These are phyloP conservation scores for Brachionus asplanchnoidis DNA, from an alignment of 1,140 invertebrate species.

Conservation along the genomic window DNA sequence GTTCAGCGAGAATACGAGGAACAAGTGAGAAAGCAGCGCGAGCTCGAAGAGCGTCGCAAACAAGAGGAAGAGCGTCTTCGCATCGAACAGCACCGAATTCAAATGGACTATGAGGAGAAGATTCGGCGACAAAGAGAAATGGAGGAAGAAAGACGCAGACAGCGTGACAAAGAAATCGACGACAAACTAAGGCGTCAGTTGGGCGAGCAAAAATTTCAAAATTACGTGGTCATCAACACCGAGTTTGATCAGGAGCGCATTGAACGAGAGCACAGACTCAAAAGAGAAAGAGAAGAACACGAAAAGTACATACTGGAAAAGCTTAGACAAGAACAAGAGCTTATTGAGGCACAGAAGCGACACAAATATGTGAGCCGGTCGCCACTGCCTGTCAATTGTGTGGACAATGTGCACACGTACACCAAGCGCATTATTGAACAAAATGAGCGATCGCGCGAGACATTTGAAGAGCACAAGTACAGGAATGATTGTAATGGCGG, in stretches of 20 bases:
- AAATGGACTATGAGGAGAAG: slow-evolving; percentile 25
- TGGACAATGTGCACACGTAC: background rate
- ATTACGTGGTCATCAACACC: background rate
- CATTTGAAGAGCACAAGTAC: background rate
- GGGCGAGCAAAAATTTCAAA: background rate
- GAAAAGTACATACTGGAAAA: slow-evolving; percentile 37
- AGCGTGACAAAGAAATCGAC: background rate
- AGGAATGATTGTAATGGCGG: background rate
- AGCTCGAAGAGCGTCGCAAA: background rate
- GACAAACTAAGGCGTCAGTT: background rate
- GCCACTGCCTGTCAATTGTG: background rate
- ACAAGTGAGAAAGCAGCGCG: background rate
- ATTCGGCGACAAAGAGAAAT: slow-evolving; percentile 12
- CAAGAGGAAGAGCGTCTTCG: background rate
- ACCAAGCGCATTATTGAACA: slow-evolving; percentile 18
- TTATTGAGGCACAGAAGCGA: background rate
- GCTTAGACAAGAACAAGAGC: slow-evolving; percentile 39
- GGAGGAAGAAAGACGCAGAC: slow-evolving; percentile 8
- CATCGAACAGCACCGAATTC: background rate
- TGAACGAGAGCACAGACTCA: background rate
- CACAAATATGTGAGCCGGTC: background rate
- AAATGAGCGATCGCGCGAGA: background rate
- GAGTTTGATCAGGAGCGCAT: background rate
- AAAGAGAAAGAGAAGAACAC: slow-evolving; percentile 22
- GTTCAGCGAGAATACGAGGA: slow-evolving; percentile 30